Conservation (phyloP, 2,113 vertebrate genomes). For the Coregonus clupeaformis region DNA sequence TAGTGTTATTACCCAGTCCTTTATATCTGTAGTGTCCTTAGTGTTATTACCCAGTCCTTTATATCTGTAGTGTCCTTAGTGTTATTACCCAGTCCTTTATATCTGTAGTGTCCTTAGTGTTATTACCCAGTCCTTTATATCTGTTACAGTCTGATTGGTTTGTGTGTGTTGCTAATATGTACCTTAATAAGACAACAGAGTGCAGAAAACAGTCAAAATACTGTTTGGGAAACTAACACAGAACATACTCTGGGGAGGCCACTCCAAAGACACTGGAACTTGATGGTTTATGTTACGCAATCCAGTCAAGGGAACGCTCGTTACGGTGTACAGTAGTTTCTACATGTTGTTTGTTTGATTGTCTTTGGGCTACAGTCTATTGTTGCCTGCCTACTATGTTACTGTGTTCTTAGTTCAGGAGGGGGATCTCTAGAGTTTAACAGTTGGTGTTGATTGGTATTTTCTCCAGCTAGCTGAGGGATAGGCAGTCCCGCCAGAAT, state of each 20-base stretch:
- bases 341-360: slow-evolving; percentile 35
- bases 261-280: slow-evolving; percentile 47
- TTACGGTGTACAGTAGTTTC: slow-evolving; percentile 57
- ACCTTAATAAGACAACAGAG: neutral
- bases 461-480: slow-evolving; percentile 23
- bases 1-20: too few relatives aligned
- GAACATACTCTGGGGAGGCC: slow-evolving; percentile 48
- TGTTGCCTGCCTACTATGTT: slow-evolving; percentile 31
- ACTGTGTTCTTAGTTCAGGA: slow-evolving; percentile 34
- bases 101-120: too few relatives aligned
- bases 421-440: slow-evolving; percentile 37
- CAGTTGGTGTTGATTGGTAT: slow-evolving; percentile 42
- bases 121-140: too few relatives aligned
- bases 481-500: neutral
- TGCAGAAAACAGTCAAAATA: slow-evolving; percentile 40
- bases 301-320: slow-evolving; percentile 63
- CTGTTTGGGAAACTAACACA: slow-evolving; percentile 47
- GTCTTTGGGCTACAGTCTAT: slow-evolving; percentile 41
- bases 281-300: slow-evolving; percentile 62
- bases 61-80: too few relatives aligned
- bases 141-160: too few relatives aligned
- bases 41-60: too few relatives aligned
- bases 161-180: too few relatives aligned
- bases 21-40: too few relatives aligned
- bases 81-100: too few relatives aligned